Percentiles rank a stretch among this genome's conserved stretches.
phyloP scores from a whole-genome alignment of 2,113 vertebrate species.

The Erythrolamprus reginae region DNA sequence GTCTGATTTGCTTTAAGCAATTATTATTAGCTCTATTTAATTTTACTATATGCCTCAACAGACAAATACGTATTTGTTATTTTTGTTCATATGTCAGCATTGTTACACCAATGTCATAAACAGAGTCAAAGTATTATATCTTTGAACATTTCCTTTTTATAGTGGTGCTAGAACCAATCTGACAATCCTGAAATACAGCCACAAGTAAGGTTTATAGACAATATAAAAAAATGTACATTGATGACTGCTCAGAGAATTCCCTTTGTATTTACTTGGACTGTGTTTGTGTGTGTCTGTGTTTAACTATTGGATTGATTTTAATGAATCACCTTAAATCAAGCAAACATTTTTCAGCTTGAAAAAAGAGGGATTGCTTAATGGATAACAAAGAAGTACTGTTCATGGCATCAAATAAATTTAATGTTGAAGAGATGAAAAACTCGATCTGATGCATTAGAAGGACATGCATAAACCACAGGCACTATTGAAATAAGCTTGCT shows the following conservation, averaged over 20 bases:
- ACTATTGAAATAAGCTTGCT: background rate
- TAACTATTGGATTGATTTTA: background rate
- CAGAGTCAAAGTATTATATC: background rate
- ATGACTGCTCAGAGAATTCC: background rate
- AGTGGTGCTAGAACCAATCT: background rate
- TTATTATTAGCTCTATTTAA: background rate
- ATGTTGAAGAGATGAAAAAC: background rate
- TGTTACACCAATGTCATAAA: background rate
- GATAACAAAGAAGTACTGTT: background rate
- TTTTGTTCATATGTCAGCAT: background rate
- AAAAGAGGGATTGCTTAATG: background rate
- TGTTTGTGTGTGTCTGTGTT: background rate
- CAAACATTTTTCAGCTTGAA: background rate
- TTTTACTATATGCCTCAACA: background rate
- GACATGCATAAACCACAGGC: background rate
- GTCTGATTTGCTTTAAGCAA: background rate
- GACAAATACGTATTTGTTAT: background rate
- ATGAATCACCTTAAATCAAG: background rate
- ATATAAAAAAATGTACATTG: background rate
- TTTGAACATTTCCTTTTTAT: background rate
- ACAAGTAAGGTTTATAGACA: background rate
- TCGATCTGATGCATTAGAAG: background rate
- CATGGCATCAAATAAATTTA: background rate
- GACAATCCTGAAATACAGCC: background rate
- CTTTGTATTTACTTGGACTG: background rate